Evolutionary conservation across 2,113 vertebrate genomes (phyloP), one percentile per base, ranked within the genome.

Genomic region (Geothlypis trichas): DNA sequence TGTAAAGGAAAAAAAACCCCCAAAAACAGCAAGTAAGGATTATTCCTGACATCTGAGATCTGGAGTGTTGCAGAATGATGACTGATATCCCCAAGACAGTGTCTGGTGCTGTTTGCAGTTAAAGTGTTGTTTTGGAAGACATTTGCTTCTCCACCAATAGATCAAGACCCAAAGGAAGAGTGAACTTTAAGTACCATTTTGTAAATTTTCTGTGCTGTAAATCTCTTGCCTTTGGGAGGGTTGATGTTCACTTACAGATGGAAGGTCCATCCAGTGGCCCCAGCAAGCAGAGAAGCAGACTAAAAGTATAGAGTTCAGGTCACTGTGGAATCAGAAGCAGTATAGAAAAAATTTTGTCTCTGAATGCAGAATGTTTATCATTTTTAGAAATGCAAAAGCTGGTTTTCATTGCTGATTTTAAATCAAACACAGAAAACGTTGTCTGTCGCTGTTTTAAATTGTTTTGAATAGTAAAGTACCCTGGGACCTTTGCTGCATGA

Each of bases 401-500:
- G 15, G 2, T 77, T 93, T 96, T 84, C 65, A 90, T 71, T 78
- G 61, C 35, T 63, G 57, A 55, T 59, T 66, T 95, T 96, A 95
- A 95, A 97, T 88, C 85, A 93, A 86, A 88, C 31, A 67, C 20
- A 75, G 55, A 89, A 96, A 97, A 92, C 4, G 0, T 67, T 87
- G 58, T 90, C 76, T 96, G 88, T 84, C 0, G 2, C 31, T 37
- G 22, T 63, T 94, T 94, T 90, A 96, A 96, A 94, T 94, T 90
- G 85, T 95, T 93, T 88, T 80, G 92, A 96, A 94, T 96, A 90
- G 68, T 77, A 86, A 93, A 94, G 72, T 85, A 93, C 90, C 61
- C 52, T 84, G 83, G 79, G 95, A 96, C 82, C 47, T 90, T 80
- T 92, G 68, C 52, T 52, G 42, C 57, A 47, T 88, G 87, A 96